Evolutionary conservation across 2,113 vertebrate species (phyloP), one percentile per base, ranked within the genome.

Genomic region (Stigmatopora argus): DNA sequence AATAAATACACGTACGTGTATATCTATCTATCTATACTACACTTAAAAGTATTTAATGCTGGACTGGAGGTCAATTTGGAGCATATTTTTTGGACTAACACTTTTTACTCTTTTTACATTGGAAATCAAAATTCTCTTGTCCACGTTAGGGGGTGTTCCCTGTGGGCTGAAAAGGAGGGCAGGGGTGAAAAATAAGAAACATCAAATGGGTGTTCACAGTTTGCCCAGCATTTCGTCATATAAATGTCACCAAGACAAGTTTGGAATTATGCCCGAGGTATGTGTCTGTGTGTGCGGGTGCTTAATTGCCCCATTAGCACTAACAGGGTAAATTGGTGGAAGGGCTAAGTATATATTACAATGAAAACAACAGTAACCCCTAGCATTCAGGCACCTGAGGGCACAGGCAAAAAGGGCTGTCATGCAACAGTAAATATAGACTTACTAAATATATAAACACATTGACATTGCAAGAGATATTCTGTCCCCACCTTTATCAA

Each of bases 281-380:
- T 56, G 53, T 56, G 53, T 31, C 14, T 48, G 46, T 48, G 5
- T 48, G 14, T 14, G 46, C 3, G 5, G 12, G 62, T 85, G 84
- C 81, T 86, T 86, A 88, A 89, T 86, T 88, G 86, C 77, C 79
- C 85, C 82, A 89, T 89, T 87, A 89, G 79, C 73, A 69, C 71
- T 87, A 85, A 87, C 85, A 88, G 83, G 78, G 83, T 88, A 87
- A 87, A 89, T 88, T 86, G 84, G 83, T 83, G 73, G 82, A 84
- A 85, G 77, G 82, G 83, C 80, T 85, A 89, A 87, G 84, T 86
- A 83, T 84, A 87, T 85, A 82, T 87, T 88, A 80, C 77, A 78
- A 66, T 81, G 83, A 83, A 86, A 89, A 87, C 85, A 88, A 89
- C 88, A 88, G 88, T 86, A 89, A 87, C 85, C 83, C 66, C 71